phyloP scores from a whole-genome alignment of 2,113 vertebrate genomes.

The Athene cunicularia region DNA sequence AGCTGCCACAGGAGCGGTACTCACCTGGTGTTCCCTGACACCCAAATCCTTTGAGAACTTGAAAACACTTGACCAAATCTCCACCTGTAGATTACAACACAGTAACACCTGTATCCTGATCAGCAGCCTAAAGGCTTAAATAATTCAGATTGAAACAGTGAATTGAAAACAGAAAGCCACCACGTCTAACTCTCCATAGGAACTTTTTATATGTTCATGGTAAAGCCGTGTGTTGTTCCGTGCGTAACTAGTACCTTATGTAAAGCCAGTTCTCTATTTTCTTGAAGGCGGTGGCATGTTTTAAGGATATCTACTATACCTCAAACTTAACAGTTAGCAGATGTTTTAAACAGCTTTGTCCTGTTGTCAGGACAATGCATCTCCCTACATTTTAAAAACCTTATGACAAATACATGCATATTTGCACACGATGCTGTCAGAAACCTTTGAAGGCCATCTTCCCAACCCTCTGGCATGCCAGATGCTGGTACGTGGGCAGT shows the following conservation, averaged over 20 bases:
- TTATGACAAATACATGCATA: background rate
- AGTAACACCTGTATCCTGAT: too few relatives aligned
- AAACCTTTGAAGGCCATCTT: background rate
- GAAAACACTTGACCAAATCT: background rate
- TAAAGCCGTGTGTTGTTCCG: background rate
- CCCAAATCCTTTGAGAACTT: background rate
- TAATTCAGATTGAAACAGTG: background rate
- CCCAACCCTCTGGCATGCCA: background rate
- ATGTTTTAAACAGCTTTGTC: background rate
- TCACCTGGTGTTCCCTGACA: fast-evolving
- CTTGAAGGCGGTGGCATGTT: background rate
- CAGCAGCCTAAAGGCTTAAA: background rate
- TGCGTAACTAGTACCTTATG: background rate
- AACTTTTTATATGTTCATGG: background rate
- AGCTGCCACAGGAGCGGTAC: background rate
- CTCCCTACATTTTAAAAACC: background rate
- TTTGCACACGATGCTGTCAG: background rate
- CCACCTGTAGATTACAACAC: background rate
- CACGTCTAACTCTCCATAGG: background rate
- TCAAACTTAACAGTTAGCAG: background rate
- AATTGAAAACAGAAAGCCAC: background rate
- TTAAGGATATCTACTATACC: background rate
- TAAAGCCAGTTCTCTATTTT: background rate
- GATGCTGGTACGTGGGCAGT: background rate
- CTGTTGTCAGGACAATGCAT: background rate